phyloP scores from a whole-genome alignment of 2,797 vertebrate species.

The Alectoris magna region DNA sequence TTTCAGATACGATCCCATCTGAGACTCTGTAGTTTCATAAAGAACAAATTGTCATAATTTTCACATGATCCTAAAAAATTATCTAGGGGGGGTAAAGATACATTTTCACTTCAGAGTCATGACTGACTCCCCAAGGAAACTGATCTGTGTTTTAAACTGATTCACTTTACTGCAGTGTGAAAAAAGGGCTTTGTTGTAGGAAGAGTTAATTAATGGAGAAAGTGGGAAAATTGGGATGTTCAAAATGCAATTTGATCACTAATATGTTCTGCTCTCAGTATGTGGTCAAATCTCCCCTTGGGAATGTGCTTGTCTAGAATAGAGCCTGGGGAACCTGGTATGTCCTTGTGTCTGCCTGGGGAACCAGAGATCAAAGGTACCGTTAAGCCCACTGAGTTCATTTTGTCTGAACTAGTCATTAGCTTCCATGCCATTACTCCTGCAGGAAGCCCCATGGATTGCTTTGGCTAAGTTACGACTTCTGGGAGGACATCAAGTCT shows the following conservation, averaged over 20 bases:
- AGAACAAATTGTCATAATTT: neutral
- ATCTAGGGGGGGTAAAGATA: neutral
- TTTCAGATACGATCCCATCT: neutral
- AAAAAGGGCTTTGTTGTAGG: neutral
- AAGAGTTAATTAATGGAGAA: neutral
- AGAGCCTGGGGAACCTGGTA: neutral
- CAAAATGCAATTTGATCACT: neutral
- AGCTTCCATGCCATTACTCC: slow-evolving; percentile 4
- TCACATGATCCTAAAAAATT: neutral
- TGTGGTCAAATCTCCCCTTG: neutral
- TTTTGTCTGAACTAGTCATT: neutral
- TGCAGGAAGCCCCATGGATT: neutral
- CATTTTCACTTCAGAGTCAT: neutral
- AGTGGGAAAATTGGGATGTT: neutral
- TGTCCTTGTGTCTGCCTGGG: neutral
- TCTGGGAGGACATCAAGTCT: slow-evolving; percentile 18
- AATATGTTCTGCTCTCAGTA: neutral
- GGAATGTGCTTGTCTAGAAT: neutral
- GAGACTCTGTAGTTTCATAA: neutral
- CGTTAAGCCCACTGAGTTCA: neutral
- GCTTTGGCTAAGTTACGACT: neutral
- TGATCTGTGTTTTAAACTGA: neutral
- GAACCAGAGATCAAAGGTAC: neutral
- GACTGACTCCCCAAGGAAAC: neutral
- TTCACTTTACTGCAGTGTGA: neutral